phyloP scores from a whole-genome alignment of 2,888 invertebrate species.

The Cryptus viduatorius region DNA sequence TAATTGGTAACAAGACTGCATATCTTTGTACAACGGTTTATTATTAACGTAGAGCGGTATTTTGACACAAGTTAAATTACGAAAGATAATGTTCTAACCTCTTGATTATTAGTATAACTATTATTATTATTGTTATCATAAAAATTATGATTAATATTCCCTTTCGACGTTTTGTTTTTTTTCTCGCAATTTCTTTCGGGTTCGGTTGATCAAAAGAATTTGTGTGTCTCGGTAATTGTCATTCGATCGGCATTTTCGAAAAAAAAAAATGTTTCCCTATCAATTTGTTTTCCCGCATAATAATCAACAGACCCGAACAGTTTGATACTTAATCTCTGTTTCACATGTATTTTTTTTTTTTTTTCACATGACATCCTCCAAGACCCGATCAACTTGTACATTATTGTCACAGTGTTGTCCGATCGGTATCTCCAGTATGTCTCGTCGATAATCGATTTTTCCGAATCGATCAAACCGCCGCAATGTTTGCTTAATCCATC shows the following conservation, averaged over 20 bases:
- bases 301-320: background rate
- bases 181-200: conserved; percentile 25
- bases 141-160: conserved; percentile 63
- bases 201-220: background rate
- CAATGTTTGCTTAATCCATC: background rate
- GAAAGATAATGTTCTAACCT: conserved; percentile 81
- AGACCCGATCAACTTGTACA: conserved; percentile 55
- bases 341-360: conserved; percentile 6
- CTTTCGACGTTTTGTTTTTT: conserved; percentile 42
- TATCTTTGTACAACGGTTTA: conserved; percentile 77
- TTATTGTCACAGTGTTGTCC: conserved; percentile 79
- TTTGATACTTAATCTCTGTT: background rate
- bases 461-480: background rate
- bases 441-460: conserved; percentile 31
- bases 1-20: conserved; percentile 50
- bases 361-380: background rate
- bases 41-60: conserved; percentile 83
- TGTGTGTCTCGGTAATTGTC: background rate
- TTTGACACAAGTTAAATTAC: conserved; percentile 85
- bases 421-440: conserved; percentile 45
- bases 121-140: conserved; percentile 52
- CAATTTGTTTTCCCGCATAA: background rate
- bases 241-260: conserved; percentile 18
- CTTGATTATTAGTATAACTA: conserved; percentile 33
- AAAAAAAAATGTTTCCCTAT: background rate